These are phyloP conservation scores for Ginglymostoma cirratum DNA, from an alignment of 2,113 vertebrate species.

Conservation along the genomic window DNA sequence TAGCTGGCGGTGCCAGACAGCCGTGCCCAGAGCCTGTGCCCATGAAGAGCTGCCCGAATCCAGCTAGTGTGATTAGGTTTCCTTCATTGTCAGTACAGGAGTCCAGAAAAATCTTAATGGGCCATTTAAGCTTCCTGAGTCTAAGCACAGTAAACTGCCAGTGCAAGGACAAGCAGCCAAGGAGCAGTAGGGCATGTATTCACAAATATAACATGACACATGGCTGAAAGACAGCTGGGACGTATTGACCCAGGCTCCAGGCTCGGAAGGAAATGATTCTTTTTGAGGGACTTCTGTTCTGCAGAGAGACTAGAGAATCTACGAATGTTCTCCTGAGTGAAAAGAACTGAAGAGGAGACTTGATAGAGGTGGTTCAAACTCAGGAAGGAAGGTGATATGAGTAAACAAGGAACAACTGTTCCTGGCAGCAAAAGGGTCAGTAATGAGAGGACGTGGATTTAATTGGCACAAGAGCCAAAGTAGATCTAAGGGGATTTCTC, in stretches of 20 bases:
- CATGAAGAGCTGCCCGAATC: neutral
- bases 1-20: neutral
- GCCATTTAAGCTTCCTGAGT: neutral
- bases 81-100: neutral
- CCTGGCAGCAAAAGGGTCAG: neutral
- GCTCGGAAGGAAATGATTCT: neutral
- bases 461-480: neutral
- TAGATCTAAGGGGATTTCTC: neutral
- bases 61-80: neutral
- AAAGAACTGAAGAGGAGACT: neutral
- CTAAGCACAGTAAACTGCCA: neutral
- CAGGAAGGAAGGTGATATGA: neutral
- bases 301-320: neutral
- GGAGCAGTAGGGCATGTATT: neutral
- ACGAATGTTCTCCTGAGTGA: neutral
- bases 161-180: neutral
- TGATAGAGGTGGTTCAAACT: neutral
- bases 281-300: neutral
- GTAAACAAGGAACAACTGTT: neutral
- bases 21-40: neutral
- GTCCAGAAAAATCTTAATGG: slow-evolving; percentile 1
- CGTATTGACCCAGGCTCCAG: neutral
- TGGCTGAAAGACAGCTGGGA: neutral
- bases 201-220: neutral
- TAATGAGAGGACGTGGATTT: neutral